These are phyloP conservation scores for Aldabrachelys gigantea DNA, from an alignment of 2,113 vertebrate genomes.

Conservation along the genomic window DNA sequence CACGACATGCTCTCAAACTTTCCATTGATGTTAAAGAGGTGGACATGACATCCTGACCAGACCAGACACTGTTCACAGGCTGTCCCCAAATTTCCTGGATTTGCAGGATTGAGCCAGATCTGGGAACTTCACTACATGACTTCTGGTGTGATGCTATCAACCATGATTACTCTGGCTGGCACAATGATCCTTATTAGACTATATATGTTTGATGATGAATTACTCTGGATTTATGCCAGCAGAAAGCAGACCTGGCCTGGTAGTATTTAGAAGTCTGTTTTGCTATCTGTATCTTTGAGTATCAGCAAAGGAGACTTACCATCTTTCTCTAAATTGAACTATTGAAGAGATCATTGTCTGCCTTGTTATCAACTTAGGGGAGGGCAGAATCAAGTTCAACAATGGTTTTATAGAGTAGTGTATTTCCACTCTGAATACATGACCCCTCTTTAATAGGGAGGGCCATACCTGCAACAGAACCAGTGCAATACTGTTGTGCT, in stretches of 20 bases:
- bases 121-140: no score
- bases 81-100: no score
- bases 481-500: not conserved
- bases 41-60: no score
- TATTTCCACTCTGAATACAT: not conserved
- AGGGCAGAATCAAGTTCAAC: not conserved
- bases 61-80: no score
- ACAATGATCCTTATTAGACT: no score
- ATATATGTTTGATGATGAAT: no score
- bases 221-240: not conserved
- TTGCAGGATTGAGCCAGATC: no score
- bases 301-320: not conserved
- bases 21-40: no score
- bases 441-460: not conserved
- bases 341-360: fast-evolving
- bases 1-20: no score
- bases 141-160: no score
- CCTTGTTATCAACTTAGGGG: not conserved
- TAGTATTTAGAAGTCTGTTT: not conserved
- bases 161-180: no score
- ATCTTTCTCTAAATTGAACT: no score
- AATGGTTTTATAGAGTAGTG: not conserved
- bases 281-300: not conserved
- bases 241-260: not conserved
- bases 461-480: not conserved